Base-by-base conservation (phyloP, 2,888 invertebrate genomes). In the Eupeodes latifasciatus region DNA sequence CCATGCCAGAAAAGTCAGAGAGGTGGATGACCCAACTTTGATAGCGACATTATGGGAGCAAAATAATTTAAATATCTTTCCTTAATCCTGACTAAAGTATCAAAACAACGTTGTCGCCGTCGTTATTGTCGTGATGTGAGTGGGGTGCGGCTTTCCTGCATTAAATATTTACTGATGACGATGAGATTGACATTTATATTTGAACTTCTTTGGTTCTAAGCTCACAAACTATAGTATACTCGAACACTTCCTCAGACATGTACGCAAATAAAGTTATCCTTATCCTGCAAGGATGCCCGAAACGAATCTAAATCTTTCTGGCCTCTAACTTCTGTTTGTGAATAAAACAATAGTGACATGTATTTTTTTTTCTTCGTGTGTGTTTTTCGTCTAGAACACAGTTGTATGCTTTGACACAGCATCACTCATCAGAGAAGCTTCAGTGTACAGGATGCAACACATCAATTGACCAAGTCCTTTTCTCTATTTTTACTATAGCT, bases 381-480 rank as follows among this genome's bases (percentile, higher is more conserved):
- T 27, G 27, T 27, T 27, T 49, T 61, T 61, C 10, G 40, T 62
- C 40, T 62, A n/a, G 16, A 62, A 44, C 40, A 62, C 44, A 44
- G 19, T 62, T 16, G 27, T 27, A 27, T 27, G 27, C 44, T 5
- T 62, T 11, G 59, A 19, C 44, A 7, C 49, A 12, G n/a, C 57
- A 9, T 77, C 36, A 36, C 55, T 55, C 49, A 34, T 36, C 55
- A 55, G 64, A 49, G 51, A 36, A 64, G 49, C 71, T 71, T 55
- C 36, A 55, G 44, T 36, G 47, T 40, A 36, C 62, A 71, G 62
- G 55, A 77, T 77, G 82, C 55, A 64, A 82, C 64, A 49, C 64
- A 82, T 77, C 77, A 82, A 64, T 47, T 64, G 71, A 71, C 77
- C 61, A 27, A 81, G 61, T 44, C 62, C 44, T 44, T 62, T 62